Percentiles rank a stretch among this genome's conserved stretches.
Evolutionary conservation across 2,888 invertebrate genomes (phyloP).

Genomic region (Cryptocheilus praepositus): DNA sequence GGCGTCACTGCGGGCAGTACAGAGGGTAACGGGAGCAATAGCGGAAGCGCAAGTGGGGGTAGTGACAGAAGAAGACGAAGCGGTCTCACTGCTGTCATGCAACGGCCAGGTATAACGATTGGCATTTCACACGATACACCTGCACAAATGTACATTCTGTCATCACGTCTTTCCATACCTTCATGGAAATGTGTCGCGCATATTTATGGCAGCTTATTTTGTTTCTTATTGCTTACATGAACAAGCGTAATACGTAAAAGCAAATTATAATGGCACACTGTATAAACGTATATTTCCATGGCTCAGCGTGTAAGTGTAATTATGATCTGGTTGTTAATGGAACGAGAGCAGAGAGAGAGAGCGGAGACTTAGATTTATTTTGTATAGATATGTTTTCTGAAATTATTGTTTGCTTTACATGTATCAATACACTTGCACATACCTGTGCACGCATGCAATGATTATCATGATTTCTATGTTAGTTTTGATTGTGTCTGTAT

Average conservation of each 20-base stretch:
- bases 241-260: too few species aligned
- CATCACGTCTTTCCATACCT: neutral
- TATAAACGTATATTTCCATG: too few species aligned
- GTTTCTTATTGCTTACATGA: too few species aligned
- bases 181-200: too few species aligned
- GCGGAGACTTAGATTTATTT: neutral
- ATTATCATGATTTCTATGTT: too few species aligned
- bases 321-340: too few species aligned
- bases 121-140: neutral
- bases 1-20: slow-evolving; percentile 61
- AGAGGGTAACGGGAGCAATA: slow-evolving; percentile 66
- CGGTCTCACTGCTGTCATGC: slow-evolving; percentile 90
- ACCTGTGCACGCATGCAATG: too few species aligned
- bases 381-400: slow-evolving; percentile 28
- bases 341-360: neutral
- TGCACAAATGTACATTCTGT: slow-evolving; percentile 1
- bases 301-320: too few species aligned
- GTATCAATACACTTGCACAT: too few species aligned
- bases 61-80: slow-evolving; percentile 85
- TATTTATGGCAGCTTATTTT: too few species aligned
- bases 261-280: too few species aligned
- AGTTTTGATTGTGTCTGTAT: too few species aligned
- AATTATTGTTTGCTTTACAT: slow-evolving; percentile 7
- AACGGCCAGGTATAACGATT: slow-evolving; percentile 84
- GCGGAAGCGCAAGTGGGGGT: slow-evolving; percentile 72